Evolutionary conservation across 1,140 invertebrate species (phyloP), one percentile per base, ranked within the genome.

Genomic region (Drosophila teissieri): DNA sequence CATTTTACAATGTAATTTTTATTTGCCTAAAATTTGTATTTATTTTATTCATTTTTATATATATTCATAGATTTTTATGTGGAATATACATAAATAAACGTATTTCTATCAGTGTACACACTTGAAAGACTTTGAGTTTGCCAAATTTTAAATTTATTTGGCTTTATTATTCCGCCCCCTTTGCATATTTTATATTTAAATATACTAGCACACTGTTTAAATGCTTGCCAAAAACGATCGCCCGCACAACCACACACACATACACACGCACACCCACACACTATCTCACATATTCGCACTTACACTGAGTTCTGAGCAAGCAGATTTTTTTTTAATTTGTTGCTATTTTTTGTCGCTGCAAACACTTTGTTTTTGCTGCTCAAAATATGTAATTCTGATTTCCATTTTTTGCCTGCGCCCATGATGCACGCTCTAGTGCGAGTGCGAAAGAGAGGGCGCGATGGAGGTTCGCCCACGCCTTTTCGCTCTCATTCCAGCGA

Each of bases 341-440:
- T 70, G 82, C 78, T 82, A 49, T 63, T 86, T 73, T 55, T 70
- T 62, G 65, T 70, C 65, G 45, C 58, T 42, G 64, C 82, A 54
- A 68, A 68, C 80, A 80, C 65, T 86, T 86, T 86, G 78, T 84
- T 86, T 81, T 84, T 81, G 67, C 84, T 80, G 73, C 72, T 75
- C 73, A 52, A 63, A 73, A 68, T 82, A 72, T 72, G 68, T 72
- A 78, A 82, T 85, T 85, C 79, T 78, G 82, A 85, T 86, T 86
- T 85, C 75, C 61, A 34, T 75, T 73, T 27, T 40, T 36, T 31
- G 62, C 72, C 82, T 81, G 64, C 68, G 64, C 80, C 67, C 80
- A 60, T 48, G 31, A 53, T 84, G 79, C 64, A 80, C 61, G 36
- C 45, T 51, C 12, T 48, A 54, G 51, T 24, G 42, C 42, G 6